Percentiles rank a stretch among this genome's conserved stretches.
Conservation (phyloP, 2,888 invertebrate species). For the Aphodius sticticus region DNA sequence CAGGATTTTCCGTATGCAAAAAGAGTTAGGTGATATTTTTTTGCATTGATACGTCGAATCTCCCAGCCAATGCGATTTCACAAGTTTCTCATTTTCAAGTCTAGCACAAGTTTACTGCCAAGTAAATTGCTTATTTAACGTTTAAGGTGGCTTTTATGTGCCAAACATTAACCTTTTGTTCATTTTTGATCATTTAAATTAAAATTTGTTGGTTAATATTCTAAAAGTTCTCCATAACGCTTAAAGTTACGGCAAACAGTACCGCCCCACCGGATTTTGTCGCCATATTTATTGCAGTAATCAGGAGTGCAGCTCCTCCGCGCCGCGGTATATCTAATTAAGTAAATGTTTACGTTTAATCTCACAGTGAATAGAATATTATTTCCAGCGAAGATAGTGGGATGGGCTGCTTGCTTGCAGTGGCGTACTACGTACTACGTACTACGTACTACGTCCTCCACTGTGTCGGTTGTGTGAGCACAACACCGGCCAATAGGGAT, state of each 20-base stretch:
- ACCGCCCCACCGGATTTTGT: neutral
- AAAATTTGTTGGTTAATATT: neutral
- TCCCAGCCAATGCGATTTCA: too few relatives aligned
- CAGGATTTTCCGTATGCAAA: too few relatives aligned
- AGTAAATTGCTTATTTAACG: too few relatives aligned
- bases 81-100: too few relatives aligned
- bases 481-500: neutral
- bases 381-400: neutral
- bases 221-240: neutral
- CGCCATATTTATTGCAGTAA: neutral
- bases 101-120: too few relatives aligned
- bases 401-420: neutral
- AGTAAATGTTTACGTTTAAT: slow-evolving; percentile 4
- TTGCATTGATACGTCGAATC: too few relatives aligned
- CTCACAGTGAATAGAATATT: neutral
- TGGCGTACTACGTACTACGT: neutral
- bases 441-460: too few relatives aligned
- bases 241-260: neutral
- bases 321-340: neutral
- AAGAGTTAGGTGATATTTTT: too few relatives aligned
- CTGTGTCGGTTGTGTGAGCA: neutral
- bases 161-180: too few relatives aligned
- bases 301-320: neutral
- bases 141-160: too few relatives aligned
- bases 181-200: too few relatives aligned